phyloP scores from a whole-genome alignment of 2,797 vertebrate genomes.

The Limnodromus scolopaceus region DNA sequence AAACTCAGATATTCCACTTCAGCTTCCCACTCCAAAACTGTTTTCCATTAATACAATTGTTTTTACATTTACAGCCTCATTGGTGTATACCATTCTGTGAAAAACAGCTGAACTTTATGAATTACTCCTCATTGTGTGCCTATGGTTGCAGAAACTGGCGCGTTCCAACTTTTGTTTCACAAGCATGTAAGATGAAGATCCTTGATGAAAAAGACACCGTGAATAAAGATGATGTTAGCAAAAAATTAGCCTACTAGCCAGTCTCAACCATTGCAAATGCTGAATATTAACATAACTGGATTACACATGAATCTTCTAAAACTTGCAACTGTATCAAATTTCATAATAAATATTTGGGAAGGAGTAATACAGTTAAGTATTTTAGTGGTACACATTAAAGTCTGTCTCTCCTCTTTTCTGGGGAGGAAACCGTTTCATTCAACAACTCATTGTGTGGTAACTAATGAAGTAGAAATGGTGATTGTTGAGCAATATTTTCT shows the following conservation, averaged over 20 bases:
- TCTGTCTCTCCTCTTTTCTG: neutral
- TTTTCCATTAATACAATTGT: neutral
- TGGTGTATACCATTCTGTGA: neutral
- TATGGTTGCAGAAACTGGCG: neutral
- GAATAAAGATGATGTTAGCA: neutral
- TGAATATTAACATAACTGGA: neutral
- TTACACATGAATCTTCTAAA: neutral
- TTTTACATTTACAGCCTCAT: neutral
- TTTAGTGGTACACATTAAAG: neutral
- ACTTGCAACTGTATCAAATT: neutral
- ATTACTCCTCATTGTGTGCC: neutral
- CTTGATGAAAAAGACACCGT: rapidly evolving
- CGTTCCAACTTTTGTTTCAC: neutral
- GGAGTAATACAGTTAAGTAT: neutral
- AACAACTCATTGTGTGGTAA: neutral
- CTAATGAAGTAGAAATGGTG: neutral
- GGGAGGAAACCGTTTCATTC: neutral
- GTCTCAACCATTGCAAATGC: neutral
- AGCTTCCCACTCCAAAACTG: neutral
- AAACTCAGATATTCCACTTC: neutral
- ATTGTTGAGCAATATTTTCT: neutral
- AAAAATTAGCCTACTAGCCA: neutral
- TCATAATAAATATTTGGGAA: neutral
- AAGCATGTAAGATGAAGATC: neutral
- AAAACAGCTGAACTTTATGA: neutral